Conservation (phyloP, 2,888 invertebrate genomes). For the Amblyjoppa proteus region DNA sequence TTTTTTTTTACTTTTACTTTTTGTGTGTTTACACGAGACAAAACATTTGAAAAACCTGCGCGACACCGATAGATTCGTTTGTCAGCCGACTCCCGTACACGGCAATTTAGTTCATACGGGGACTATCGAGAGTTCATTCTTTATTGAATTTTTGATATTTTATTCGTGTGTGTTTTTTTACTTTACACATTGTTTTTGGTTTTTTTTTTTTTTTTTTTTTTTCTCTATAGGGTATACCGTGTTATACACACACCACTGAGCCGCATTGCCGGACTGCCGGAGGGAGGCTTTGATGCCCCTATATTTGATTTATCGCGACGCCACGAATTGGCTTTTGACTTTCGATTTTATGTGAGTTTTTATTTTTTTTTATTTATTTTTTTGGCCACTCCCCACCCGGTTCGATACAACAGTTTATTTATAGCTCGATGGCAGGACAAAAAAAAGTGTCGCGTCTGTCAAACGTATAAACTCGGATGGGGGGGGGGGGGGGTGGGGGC, state of each 20-base stretch:
- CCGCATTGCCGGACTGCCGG: conserved; percentile 39
- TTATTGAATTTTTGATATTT: conserved; percentile 46
- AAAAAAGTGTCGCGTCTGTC: conserved; percentile 60
- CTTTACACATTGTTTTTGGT: not conserved
- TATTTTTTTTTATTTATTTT: conserved; percentile 39
- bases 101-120: conserved; percentile 35
- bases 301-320: conserved; percentile 64
- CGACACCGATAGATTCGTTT: conserved; percentile 30
- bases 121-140: conserved; percentile 18
- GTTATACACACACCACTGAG: conserved; percentile 30
- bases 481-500: conserved; percentile 41
- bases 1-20: not conserved
- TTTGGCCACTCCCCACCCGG: conserved; percentile 12
- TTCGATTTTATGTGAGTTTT: conserved; percentile 58
- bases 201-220: conserved; percentile 9
- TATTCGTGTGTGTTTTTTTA: not conserved
- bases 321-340: conserved; percentile 61
- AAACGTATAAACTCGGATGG: conserved; percentile 61
- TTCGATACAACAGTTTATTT: conserved; percentile 63
- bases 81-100: conserved; percentile 14
- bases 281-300: conserved; percentile 59
- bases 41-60: conserved; percentile 14
- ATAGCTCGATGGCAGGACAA: conserved; percentile 55
- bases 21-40: not conserved
- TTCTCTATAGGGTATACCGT: conserved; percentile 42